Base-by-base conservation (phyloP, 2,888 invertebrate genomes). In the Aporophyla nigra region DNA sequence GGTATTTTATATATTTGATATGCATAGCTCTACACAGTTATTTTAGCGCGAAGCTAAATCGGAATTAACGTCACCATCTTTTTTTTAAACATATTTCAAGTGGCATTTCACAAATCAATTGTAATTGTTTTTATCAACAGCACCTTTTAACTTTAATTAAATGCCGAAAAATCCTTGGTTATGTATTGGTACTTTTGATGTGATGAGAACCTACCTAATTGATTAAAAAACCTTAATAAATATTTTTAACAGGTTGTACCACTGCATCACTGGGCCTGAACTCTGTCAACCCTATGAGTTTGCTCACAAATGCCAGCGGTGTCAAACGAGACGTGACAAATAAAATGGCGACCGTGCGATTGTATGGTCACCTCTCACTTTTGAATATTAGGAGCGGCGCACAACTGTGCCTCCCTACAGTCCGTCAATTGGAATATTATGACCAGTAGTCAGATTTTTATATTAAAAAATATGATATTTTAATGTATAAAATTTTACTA, bases 261-360 rank as follows among this genome's bases (percentile, higher is more conserved):
- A 16, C 33, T 85, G 9, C n/a, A 40, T 16, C 27, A 46, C 19
- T 21, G 0, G n/a, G 46, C 66, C 5, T 27, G 54, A 76, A 69
- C 65, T 62, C 56, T 59, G 65, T 74, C 69, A 71, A 80, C 84
- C 71, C 73, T 82, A 85, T 69, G 81, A 76, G 84, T 86, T 86
- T 76, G 82, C 78, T 80, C 85, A 85, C 83, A 91, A 94, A 94
- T 94, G 89, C 90, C 93, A 91, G 86, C 81, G 83, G 92, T 94
- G 94, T 94, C 93, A 93, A 92, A 92, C 90, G 80, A 91, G 91
- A 93, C 94, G 94, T 95, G 95, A 95, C 96, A 95, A 94, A 94
- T 94, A 95, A 95, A 94, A 94, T 93, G 90, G 92, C 94, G 90
- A 88, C 88, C 86, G 88, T 84, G 87, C 86, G 78, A 91, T 91